phyloP scores from a whole-genome alignment of 2,113 vertebrate species.

The Apeltes quadracus region DNA sequence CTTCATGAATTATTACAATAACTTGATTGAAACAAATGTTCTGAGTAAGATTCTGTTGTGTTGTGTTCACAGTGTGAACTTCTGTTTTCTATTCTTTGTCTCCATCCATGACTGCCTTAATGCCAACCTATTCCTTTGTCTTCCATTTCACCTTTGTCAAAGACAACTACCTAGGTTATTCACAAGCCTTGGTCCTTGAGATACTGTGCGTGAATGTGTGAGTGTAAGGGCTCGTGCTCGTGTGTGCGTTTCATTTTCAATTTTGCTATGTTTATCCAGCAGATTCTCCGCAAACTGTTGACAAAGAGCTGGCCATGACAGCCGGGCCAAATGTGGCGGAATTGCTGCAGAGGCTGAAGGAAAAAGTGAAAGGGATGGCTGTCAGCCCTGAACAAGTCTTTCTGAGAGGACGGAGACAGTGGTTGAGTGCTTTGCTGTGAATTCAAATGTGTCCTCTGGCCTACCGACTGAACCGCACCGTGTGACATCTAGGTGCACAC shows the following conservation, averaged over 20 bases:
- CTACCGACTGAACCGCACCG: slow-evolving; percentile 20
- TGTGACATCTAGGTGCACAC: slow-evolving; percentile 27
- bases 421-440: slow-evolving; percentile 9
- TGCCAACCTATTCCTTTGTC: slow-evolving; percentile 7
- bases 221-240: not conserved
- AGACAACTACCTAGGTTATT: slow-evolving; percentile 59
- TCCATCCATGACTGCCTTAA: slow-evolving; percentile 36
- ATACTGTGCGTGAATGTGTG: slow-evolving; percentile 39
- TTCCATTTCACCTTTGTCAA: slow-evolving; percentile 35
- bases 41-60: slow-evolving; percentile 1
- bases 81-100: slow-evolving; percentile 26
- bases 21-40: slow-evolving; percentile 33
- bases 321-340: slow-evolving; percentile 62
- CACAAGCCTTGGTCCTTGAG: slow-evolving; percentile 58
- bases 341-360: slow-evolving; percentile 51
- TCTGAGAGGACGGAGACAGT: slow-evolving; percentile 27
- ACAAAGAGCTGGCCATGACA: slow-evolving; percentile 65
- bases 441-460: slow-evolving; percentile 29
- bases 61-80: too few species aligned
- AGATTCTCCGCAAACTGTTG: slow-evolving; percentile 74
- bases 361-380: slow-evolving; percentile 63
- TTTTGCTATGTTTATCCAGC: slow-evolving; percentile 72
- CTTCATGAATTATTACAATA: slow-evolving; percentile 43
- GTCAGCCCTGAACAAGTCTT: slow-evolving; percentile 58
- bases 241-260: slow-evolving; percentile 67